Base-by-base conservation (phyloP, 2,113 vertebrate genomes). In the Lota lota region DNA sequence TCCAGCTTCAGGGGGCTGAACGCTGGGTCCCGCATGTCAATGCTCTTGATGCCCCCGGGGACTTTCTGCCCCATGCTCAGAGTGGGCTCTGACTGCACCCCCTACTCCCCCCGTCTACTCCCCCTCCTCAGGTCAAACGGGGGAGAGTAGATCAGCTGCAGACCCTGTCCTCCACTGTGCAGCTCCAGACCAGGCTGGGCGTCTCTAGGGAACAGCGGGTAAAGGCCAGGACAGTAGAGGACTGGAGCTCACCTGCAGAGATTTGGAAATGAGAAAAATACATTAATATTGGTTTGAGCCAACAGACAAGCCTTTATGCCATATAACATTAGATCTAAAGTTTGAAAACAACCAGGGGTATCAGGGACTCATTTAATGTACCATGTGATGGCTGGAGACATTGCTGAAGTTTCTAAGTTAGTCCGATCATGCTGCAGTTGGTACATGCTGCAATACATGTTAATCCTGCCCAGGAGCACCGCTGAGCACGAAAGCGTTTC, bases 21-120 rank as follows among this genome's bases (percentile, higher is more conserved):
- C 0, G 95, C 91, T 8, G 96, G 94, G 88, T 98, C 96, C 82
- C 95, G 91, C 95, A 99, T 98, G 81, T 98, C 97, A 88, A 99
- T 96, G 0, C 96, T 97, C 92, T 97, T 98, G 69, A 99, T 96
- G 51, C 97, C 97, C 51, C 96, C 97, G 0, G 97, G 96, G 87
- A 99, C 96, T 85, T 98, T 99, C 88, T 99, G 96, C 81, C 97
- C 97, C 97, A 99, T 99, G n/a, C 85, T 89, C 88, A 57, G 89
- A 80, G 68, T 81, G 60, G 60, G 76, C 70, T 84, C 62, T 63
- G 69, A 53, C 73, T 57, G 78, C 69, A 70, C 53, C 61, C 68
- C 36, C 69, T 22, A 76, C 71, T 54, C 63, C 68, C 70, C 54
- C 68, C 56, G 24, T 57, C 75, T 50, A 83, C 81, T 78, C 81